phyloP scores from a whole-genome alignment of 1,140 invertebrate genomes.

The Dendrolimus punctatus region DNA sequence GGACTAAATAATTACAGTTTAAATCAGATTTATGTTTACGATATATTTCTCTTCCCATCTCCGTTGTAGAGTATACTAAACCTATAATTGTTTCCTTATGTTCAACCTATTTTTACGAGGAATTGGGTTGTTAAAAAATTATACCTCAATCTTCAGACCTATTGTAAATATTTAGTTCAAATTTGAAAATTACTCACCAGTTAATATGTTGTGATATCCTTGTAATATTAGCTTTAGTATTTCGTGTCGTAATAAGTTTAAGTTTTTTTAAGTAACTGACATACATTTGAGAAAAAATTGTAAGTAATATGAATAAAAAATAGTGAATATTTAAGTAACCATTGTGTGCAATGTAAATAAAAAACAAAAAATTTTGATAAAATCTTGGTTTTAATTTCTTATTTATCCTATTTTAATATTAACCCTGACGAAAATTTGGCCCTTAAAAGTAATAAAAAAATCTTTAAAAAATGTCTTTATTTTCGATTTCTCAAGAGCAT shows the following conservation, averaged over 20 bases:
- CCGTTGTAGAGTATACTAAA: too few species aligned
- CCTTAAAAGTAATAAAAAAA: too few species aligned
- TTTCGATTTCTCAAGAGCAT: too few species aligned
- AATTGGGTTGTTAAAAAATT: not conserved
- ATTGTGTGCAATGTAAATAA: constrained; percentile 5
- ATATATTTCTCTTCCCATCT: too few species aligned
- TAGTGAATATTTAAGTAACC: not conserved
- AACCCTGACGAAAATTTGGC: too few species aligned
- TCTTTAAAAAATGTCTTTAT: too few species aligned
- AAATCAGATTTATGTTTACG: too few species aligned
- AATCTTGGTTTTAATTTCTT: too few species aligned
- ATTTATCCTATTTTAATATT: too few species aligned
- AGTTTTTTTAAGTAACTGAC: constrained; percentile 7
- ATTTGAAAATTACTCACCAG: constrained; percentile 36
- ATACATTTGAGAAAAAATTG: constrained; percentile 1
- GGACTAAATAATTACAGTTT: too few species aligned
- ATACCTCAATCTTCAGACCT: constrained; percentile 6
- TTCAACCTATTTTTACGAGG: too few species aligned
- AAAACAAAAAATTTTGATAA: not conserved
- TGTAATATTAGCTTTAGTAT: constrained; percentile 24
- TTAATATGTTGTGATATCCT: constrained; percentile 46
- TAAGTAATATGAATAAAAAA: constrained; percentile 1
- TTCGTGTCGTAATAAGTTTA: constrained; percentile 13
- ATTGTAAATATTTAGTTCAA: constrained; percentile 60
- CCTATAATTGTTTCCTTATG: too few species aligned